Evolutionary conservation across 2,113 vertebrate genomes (phyloP), one percentile per base, ranked within the genome.

Genomic region (Onychostoma macrolepis): DNA sequence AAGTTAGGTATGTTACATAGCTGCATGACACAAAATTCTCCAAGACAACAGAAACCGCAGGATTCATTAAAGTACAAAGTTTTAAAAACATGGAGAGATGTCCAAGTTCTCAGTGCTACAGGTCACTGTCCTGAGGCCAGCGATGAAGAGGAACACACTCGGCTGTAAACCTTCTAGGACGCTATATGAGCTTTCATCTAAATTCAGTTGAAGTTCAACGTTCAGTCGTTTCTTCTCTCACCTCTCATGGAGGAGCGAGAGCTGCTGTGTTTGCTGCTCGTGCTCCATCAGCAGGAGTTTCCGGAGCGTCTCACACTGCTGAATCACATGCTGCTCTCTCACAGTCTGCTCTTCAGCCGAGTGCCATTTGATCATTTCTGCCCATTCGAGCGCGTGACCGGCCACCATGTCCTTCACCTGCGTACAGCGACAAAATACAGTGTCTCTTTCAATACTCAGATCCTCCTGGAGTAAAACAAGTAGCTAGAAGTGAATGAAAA

Each of bases 391-490:
- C 8, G 97, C 97, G 91, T 99, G 98, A 91, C 96, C 96, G 0
- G 96, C 96, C 67, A 97, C 97, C n/a, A 97, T 96, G 90, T 99
- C 96, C 92, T 99, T 98, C 80, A 99, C 97, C 98, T 99, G 81
- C 19, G 1, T 0, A 41, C 69, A 72, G 69, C 9, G 4, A 15
- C 30, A 74, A 28, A 26, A 45, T 5, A 2, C 15, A 11, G 11
- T 21, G 56, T 33, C 36, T 65, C 9, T 77, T 58, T 30, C 3
- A 48, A 30, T 7, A 17, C 38, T 58, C 50, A 6, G 30, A 10
- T 5, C 48, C 56, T 58, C 2, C 19, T 24, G 19, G 53, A 56
- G 33, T 48, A 48, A 43, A 48, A 9, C 48, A 36, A 50, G 33
- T 8, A 24, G 71, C 43, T 78, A 8, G 12, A 50, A 84, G 28